phyloP scores from a whole-genome alignment of 2,113 vertebrate species.

The Rhinolophus ferrumequinum region DNA sequence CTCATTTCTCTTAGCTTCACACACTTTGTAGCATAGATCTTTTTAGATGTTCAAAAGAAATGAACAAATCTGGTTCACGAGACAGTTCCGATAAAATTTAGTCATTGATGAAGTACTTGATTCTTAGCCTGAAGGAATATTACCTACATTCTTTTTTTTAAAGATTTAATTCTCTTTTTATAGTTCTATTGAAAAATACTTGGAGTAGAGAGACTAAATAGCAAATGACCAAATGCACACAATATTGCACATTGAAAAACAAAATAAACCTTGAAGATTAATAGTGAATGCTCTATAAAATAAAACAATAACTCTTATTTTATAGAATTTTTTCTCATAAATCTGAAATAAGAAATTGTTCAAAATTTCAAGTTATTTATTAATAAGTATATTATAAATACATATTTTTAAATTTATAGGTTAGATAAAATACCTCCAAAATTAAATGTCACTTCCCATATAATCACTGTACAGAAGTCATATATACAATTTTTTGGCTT shows the following conservation, averaged over 20 bases:
- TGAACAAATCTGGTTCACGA: neutral
- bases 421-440: constrained; percentile 41
- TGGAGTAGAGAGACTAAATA: neutral
- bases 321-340: constrained; percentile 12
- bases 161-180: neutral
- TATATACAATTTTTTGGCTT: constrained; percentile 19
- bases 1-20: constrained; percentile 21
- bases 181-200: constrained; percentile 5
- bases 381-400: constrained; percentile 39
- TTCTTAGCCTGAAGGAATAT: neutral
- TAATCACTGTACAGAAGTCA: neutral
- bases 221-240: constrained; percentile 9
- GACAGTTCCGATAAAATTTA: constrained; percentile 5
- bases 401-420: neutral
- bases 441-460: constrained; percentile 28
- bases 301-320: constrained; percentile 20
- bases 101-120: neutral
- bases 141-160: neutral
- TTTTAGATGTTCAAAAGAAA: constrained; percentile 49
- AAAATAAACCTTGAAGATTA: neutral
- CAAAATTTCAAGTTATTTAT: constrained; percentile 61
- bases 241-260: constrained; percentile 11
- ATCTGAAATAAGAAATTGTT: constrained; percentile 9
- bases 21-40: neutral
- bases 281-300: neutral